phyloP scores from a whole-genome alignment of 2,888 invertebrate species.

The Eudemis profundana region DNA sequence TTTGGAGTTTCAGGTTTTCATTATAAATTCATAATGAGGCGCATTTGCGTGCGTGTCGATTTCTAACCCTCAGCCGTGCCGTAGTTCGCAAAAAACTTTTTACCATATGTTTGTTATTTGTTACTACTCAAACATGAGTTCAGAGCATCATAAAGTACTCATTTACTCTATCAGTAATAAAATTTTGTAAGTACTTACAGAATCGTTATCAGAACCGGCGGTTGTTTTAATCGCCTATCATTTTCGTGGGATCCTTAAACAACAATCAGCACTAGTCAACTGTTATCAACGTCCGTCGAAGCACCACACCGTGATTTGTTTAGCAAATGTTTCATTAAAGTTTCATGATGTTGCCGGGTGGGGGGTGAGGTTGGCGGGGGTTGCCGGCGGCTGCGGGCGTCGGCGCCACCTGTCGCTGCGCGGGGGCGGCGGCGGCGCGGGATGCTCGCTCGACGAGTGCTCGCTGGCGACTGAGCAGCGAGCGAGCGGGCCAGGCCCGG shows the following conservation, averaged over 20 bases:
- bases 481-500: conserved; percentile 60
- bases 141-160: not conserved
- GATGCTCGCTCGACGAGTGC: conserved; percentile 48
- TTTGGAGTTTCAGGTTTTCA: not conserved
- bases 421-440: conserved; percentile 59
- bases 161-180: not conserved
- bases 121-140: not conserved
- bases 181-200: conserved; percentile 25
- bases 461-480: conserved; percentile 51
- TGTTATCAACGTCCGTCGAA: conserved; percentile 13
- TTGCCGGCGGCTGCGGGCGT: conserved; percentile 33
- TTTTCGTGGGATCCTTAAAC: conserved; percentile 24
- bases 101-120: conserved; percentile 12
- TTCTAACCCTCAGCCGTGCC: not conserved
- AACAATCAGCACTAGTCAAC: conserved; percentile 29
- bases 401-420: conserved; percentile 36
- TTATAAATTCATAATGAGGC: not conserved
- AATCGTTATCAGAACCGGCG: conserved; percentile 12
- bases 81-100: conserved; percentile 7
- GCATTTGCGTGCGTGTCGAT: conserved; percentile 1
- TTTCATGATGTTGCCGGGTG: conserved; percentile 26
- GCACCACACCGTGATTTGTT: conserved; percentile 33
- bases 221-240: conserved; percentile 29
- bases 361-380: conserved; percentile 30
- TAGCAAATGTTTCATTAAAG: conserved; percentile 38